Percentiles rank a stretch among this genome's conserved stretches.
phyloP scores from a whole-genome alignment of 2,113 vertebrate genomes.

The Neomonachus schauinslandi region DNA sequence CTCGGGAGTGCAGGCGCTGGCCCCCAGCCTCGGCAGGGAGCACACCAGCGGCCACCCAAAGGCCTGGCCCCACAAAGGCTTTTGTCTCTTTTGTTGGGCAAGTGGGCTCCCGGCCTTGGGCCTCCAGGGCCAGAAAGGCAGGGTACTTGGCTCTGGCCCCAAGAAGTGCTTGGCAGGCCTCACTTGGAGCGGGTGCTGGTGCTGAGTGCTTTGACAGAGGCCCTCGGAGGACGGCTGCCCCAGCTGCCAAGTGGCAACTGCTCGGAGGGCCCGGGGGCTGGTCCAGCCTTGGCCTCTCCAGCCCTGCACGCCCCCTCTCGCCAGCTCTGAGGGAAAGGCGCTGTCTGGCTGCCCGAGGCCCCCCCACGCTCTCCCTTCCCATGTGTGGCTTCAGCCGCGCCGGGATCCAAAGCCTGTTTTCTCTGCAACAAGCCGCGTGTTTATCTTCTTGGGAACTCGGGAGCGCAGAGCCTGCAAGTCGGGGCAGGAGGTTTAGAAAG shows the following conservation, averaged over 20 bases:
- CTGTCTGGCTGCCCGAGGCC: rapidly evolving
- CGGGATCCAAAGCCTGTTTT: neutral
- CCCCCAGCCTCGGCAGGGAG: too few relatives aligned
- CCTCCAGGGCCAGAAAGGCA: neutral
- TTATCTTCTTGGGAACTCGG: neutral
- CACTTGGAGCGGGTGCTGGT: neutral
- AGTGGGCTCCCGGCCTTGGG: neutral
- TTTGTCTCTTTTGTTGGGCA: neutral
- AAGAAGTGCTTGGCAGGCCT: neutral
- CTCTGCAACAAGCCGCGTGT: neutral
- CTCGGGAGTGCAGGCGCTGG: rapidly evolving
- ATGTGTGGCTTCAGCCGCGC: neutral
- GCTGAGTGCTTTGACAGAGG: neutral
- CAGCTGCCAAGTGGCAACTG: neutral
- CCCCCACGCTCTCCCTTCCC: neutral
- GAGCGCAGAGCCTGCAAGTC: neutral
- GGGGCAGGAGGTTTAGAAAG: neutral
- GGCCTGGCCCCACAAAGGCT: neutral
- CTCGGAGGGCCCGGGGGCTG: neutral
- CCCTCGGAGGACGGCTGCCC: neutral
- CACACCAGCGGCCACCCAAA: neutral
- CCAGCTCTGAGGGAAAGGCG: rapidly evolving
- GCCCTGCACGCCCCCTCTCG: neutral
- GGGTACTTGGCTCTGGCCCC: neutral
- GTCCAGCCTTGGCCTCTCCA: neutral